phyloP scores from a whole-genome alignment of 2,888 invertebrate genomes.

The Thelaira solivaga region DNA sequence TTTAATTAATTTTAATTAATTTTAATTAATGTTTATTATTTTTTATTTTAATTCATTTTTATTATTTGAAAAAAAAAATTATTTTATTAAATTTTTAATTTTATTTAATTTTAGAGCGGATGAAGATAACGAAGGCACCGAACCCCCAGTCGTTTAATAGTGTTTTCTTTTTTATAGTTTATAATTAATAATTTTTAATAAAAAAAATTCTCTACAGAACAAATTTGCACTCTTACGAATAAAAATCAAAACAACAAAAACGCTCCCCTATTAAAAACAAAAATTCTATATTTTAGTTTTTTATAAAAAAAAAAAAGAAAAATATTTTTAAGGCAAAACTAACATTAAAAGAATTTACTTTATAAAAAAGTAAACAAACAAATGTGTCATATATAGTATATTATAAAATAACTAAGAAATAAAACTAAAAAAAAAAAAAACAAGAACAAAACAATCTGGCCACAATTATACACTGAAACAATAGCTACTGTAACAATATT shows the following conservation, averaged over 20 bases:
- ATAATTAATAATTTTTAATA: conserved; percentile 47
- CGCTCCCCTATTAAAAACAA: conserved; percentile 18
- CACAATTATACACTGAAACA: conserved; percentile 19
- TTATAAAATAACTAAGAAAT: conserved; percentile 56
- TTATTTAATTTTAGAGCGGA: conserved; percentile 67
- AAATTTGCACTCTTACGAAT: conserved; percentile 35
- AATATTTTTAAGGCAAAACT: conserved; percentile 61
- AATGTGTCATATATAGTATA: conserved; percentile 62
- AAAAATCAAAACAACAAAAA: conserved; percentile 23
- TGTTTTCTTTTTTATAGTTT: conserved; percentile 63
- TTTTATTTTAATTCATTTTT: conserved; percentile 44
- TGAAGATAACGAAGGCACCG: conserved; percentile 73
- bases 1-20: conserved; percentile 34
- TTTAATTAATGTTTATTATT: conserved; percentile 35
- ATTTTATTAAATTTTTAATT: conserved; percentile 41
- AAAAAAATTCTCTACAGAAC: conserved; percentile 41
- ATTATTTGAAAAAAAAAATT: too few species aligned
- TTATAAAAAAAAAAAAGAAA: conserved; percentile 59
- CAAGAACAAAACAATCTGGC: conserved; percentile 34
- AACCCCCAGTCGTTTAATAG: conserved; percentile 76
- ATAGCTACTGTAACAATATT: conserved; percentile 1
- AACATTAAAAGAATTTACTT: conserved; percentile 53
- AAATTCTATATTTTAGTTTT: conserved; percentile 40
- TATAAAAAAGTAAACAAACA: conserved; percentile 35
- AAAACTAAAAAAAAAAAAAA: conserved; percentile 13